A percentile compares a stretch with the other conserved stretches of the same genome.
These are phyloP conservation scores for Drosophila flavopinicola DNA, from an alignment of 2,888 invertebrate genomes.

Conservation along the genomic window DNA sequence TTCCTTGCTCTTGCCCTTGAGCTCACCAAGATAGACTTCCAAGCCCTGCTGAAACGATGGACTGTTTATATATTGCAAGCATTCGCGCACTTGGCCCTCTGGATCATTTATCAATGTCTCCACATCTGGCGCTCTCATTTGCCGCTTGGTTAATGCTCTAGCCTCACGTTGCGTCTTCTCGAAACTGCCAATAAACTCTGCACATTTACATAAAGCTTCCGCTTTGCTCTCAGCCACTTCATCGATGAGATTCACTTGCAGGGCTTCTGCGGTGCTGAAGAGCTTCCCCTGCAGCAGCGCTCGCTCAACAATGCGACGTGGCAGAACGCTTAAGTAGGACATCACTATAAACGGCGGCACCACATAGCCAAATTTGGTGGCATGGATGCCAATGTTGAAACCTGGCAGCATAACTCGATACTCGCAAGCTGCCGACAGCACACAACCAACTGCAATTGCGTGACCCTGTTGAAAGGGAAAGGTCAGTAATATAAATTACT, in stretches of 20 bases:
- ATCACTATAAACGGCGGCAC: constrained; percentile 91
- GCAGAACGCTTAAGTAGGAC: constrained; percentile 87
- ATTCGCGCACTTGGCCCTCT: constrained; percentile 88
- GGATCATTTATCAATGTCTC: constrained; percentile 86
- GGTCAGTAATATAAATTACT: neutral
- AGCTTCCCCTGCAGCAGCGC: constrained; percentile 90
- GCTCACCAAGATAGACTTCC: constrained; percentile 18
- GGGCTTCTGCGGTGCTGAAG: constrained; percentile 91
- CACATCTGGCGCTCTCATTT: constrained; percentile 85
- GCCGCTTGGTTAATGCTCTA: constrained; percentile 86
- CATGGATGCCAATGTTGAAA: constrained; percentile 93
- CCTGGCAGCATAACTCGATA: constrained; percentile 93
- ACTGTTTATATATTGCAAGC: constrained; percentile 86
- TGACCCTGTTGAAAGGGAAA: constrained; percentile 87
- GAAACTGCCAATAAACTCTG: constrained; percentile 88
- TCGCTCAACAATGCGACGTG: constrained; percentile 88
- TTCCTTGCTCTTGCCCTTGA: constrained; percentile 31
- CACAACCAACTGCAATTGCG: constrained; percentile 92
- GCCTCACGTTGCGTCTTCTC: constrained; percentile 87
- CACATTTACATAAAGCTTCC: constrained; percentile 88
- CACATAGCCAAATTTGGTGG: constrained; percentile 92
- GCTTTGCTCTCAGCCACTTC: constrained; percentile 88
- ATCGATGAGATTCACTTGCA: constrained; percentile 91
- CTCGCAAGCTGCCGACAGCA: constrained; percentile 91
- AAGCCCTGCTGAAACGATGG: constrained; percentile 88